Conservation (phyloP, 2,888 invertebrate species). For the Lamellibrachia satsuma region DNA sequence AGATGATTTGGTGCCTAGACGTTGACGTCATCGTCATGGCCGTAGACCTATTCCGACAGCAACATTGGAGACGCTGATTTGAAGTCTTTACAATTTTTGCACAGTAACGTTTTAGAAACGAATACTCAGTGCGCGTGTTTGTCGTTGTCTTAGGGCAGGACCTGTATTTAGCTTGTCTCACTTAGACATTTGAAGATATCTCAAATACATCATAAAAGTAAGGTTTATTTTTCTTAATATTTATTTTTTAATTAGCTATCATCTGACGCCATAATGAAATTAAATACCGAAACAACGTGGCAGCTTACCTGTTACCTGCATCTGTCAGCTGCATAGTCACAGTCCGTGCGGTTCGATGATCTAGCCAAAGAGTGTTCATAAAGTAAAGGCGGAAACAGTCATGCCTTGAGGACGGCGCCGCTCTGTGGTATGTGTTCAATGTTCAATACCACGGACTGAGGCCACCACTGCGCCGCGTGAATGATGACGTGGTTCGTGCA, state of each 20-base stretch:
- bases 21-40: background rate
- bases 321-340: background rate
- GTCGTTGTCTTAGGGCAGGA: background rate
- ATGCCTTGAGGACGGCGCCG: background rate
- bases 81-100: background rate
- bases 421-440: background rate
- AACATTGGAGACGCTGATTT: background rate
- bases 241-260: background rate
- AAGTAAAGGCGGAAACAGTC: too few relatives aligned
- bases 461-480: background rate
- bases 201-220: background rate
- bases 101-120: background rate
- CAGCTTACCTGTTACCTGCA: background rate
- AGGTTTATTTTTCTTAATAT: background rate
- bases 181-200: background rate
- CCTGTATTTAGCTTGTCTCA: background rate
- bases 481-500: background rate
- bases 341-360: too few relatives aligned
- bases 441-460: background rate
- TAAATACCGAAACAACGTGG: background rate
- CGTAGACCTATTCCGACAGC: background rate
- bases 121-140: background rate
- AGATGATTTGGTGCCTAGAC: background rate
- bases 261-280: background rate
- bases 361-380: too few relatives aligned